phyloP scores from a whole-genome alignment of 2,888 invertebrate genomes.

The Proisotoma minuta region DNA sequence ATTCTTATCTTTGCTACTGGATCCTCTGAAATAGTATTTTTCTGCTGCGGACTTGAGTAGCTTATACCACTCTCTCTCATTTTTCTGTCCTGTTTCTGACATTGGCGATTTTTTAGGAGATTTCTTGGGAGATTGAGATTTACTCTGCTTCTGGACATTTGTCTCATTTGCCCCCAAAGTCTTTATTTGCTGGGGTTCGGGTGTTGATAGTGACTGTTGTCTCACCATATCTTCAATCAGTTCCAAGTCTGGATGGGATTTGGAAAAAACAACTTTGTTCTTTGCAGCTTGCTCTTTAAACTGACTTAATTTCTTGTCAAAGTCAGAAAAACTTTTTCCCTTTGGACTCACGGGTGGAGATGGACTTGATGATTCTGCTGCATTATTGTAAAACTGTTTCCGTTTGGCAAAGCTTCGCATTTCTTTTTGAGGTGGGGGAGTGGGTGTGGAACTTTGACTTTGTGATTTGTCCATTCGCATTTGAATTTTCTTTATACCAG shows the following conservation, averaged over 20 bases:
- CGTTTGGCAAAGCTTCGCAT: conserved; percentile 42
- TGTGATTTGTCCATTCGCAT: conserved; percentile 36
- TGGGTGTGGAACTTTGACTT: background rate
- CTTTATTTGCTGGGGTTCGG: conserved; percentile 27
- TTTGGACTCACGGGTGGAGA: conserved; percentile 32
- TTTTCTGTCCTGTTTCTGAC: conserved; percentile 33
- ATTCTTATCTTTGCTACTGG: conserved; percentile 21
- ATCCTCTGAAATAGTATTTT: conserved; percentile 42
- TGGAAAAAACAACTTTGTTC: conserved; percentile 39
- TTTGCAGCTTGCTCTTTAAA: conserved; percentile 43
- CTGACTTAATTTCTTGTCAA: conserved; percentile 43
- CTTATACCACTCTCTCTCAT: conserved; percentile 47
- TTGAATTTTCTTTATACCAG: conserved; percentile 45
- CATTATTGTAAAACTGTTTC: conserved; percentile 41
- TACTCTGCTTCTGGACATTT: conserved; percentile 20
- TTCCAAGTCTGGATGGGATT: conserved; percentile 47
- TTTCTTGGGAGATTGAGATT: conserved; percentile 14
- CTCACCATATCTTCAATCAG: conserved; percentile 42
- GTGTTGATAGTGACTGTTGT: conserved; percentile 31
- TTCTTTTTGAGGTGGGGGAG: conserved; percentile 22
- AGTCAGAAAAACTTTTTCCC: conserved; percentile 27
- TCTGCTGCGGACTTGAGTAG: conserved; percentile 46
- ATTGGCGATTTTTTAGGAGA: conserved; percentile 12
- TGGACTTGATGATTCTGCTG: conserved; percentile 15
- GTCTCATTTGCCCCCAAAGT: background rate